A percentile compares a stretch with the other conserved stretches of the same genome.
These are phyloP conservation scores for Periplaneta americana DNA, from an alignment of 1,140 invertebrate species.

Conservation along the genomic window DNA sequence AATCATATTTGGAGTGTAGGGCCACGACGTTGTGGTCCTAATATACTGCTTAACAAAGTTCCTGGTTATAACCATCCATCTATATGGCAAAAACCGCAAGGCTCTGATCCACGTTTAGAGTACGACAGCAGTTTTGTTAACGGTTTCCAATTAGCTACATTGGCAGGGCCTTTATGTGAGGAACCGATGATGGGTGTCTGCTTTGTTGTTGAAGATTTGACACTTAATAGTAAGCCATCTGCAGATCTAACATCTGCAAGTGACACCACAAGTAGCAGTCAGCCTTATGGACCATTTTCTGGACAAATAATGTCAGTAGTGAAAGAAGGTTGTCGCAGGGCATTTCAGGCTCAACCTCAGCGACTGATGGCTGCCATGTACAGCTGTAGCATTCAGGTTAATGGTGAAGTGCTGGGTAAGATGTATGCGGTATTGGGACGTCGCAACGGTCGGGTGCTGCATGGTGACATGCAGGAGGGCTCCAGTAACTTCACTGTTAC, in stretches of 20 bases:
- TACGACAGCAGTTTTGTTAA: constrained; percentile 81
- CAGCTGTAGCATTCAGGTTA: constrained; percentile 87
- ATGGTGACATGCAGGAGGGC: constrained; percentile 82
- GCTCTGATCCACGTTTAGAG: constrained; percentile 37
- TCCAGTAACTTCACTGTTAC: constrained; percentile 78
- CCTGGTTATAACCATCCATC: background rate
- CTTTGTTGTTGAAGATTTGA: constrained; percentile 83
- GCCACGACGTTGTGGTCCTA: constrained; percentile 81
- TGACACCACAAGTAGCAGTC: constrained; percentile 1
- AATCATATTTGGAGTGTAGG: constrained; percentile 87
- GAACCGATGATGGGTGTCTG: constrained; percentile 94
- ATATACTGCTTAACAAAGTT: constrained; percentile 34
- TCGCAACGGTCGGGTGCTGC: constrained; percentile 81
- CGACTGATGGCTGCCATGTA: constrained; percentile 96
- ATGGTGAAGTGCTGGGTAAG: constrained; percentile 81
- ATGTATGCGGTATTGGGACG: constrained; percentile 88
- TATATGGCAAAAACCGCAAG: background rate
- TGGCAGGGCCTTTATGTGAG: constrained; percentile 88
- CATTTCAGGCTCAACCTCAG: constrained; percentile 85
- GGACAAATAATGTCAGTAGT: constrained; percentile 90
- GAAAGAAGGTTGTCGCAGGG: constrained; percentile 82
- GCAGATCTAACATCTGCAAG: background rate
- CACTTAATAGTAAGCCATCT: constrained; percentile 35
- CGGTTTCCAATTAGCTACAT: constrained; percentile 90
- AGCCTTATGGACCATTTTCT: constrained; percentile 41